A percentile compares a stretch with the other conserved stretches of the same genome.
phyloP scores from a whole-genome alignment of 2,113 vertebrate species.

The Catharus bicknelli region DNA sequence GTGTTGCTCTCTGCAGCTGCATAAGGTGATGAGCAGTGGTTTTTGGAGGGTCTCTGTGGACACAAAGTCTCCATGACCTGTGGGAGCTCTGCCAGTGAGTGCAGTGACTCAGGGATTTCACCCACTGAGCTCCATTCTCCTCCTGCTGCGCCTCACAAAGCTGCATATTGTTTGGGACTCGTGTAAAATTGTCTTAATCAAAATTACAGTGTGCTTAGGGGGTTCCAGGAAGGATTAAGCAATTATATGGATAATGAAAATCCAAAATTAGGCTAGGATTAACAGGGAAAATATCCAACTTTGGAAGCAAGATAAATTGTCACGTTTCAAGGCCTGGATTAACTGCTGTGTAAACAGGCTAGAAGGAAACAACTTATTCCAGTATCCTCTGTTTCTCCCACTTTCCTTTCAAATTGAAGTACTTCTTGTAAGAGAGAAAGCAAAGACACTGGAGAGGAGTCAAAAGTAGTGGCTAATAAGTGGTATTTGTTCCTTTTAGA shows the following conservation, averaged over 20 bases:
- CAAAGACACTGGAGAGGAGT: neutral
- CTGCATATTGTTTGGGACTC: neutral
- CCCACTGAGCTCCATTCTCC: conserved; percentile 27
- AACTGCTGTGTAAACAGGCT: neutral
- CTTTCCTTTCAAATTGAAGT: neutral
- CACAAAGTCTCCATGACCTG: neutral
- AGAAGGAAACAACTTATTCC: neutral
- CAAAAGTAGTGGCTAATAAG: neutral
- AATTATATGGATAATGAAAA: conserved; percentile 56
- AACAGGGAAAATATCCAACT: conserved; percentile 39
- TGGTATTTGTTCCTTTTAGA: neutral
- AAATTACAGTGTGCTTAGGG: conserved; percentile 9
- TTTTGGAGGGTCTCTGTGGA: neutral
- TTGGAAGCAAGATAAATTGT: conserved; percentile 45
- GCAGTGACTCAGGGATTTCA: neutral
- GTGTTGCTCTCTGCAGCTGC: neutral
- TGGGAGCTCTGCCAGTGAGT: neutral
- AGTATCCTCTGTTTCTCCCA: neutral
- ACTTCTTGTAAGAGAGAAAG: neutral
- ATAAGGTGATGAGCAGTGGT: neutral
- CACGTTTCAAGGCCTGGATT: neutral
- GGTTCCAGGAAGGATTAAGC: conserved; percentile 36
- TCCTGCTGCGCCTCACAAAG: conserved; percentile 24
- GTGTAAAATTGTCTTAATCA: conserved; percentile 27
- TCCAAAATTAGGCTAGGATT: conserved; percentile 43